A percentile compares a stretch with the other conserved stretches of the same genome.
These are phyloP conservation scores for Serripes groenlandicus DNA, from an alignment of 2,888 invertebrate genomes.

Conservation along the genomic window DNA sequence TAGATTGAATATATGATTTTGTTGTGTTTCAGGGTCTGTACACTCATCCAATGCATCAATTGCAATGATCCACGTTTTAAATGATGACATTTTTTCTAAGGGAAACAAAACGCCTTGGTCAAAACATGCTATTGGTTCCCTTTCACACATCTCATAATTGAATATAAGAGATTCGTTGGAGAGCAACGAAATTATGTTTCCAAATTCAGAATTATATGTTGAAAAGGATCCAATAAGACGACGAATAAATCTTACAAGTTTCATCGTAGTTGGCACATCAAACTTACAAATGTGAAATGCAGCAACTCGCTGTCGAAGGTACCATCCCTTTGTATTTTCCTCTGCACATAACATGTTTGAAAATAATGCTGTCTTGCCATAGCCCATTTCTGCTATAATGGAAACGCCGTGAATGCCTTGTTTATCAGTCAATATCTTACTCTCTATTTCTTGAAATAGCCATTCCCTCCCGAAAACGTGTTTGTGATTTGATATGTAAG, in stretches of 20 bases:
- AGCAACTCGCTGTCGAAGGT: not conserved
- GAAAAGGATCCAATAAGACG: constrained; percentile 36
- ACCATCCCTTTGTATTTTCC: not conserved
- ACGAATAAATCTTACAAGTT: constrained; percentile 13
- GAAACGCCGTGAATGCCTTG: constrained; percentile 10
- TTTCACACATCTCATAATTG: constrained; percentile 3
- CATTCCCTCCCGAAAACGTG: not conserved
- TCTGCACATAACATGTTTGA: constrained; percentile 33
- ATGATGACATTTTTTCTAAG: not conserved
- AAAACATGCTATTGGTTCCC: constrained; percentile 38
- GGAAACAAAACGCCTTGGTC: constrained; percentile 28
- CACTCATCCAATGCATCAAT: constrained; percentile 45
- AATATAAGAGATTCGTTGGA: constrained; percentile 9
- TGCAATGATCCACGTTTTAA: not conserved
- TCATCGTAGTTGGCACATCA: constrained; percentile 22
- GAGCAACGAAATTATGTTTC: constrained; percentile 29
- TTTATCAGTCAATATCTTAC: not conserved
- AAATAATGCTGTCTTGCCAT: constrained; percentile 39
- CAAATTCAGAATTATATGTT: constrained; percentile 34
- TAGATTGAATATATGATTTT: constrained; percentile 4
- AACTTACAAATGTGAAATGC: constrained; percentile 36
- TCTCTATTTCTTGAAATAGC: constrained; percentile 16
- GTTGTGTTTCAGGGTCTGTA: not conserved
- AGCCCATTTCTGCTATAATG: constrained; percentile 31
- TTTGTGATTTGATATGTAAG: not conserved